Base-by-base conservation (phyloP, 2,113 vertebrate genomes). In the Rhodinocichla rosea region DNA sequence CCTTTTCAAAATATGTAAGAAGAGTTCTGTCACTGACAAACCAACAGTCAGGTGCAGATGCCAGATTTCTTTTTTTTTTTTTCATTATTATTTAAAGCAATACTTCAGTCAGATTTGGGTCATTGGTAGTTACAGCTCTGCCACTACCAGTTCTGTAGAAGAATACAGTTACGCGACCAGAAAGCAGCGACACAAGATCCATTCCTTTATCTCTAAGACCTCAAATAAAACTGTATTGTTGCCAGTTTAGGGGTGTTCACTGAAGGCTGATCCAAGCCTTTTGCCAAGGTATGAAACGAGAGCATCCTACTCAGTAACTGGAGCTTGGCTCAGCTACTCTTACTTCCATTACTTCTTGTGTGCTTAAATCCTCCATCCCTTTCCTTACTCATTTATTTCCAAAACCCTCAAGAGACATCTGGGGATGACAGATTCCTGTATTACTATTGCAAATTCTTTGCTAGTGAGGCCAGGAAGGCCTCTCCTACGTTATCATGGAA, bases 401-500 rank as follows among this genome's bases (percentile, higher is more conserved):
- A 86, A 56, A 83, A 67, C 49, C 49, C 76, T 42, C 1, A 8
- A 52, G 64, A 95, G 52, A 74, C 52, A 86, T 57, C 6, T 9
- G 11, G 4, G 44, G 26, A 93, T 88, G 92, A 82, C 32, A 84
- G 79, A 92, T 91, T 83, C 53, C 77, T 56, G 15, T 62, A 79
- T 30, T 86, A 62, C 63, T 94, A 77, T 89, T 85, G 49, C 83
- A 96, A 95, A 96, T 94, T 94, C 85, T 92, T 95, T 2, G 3
- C 28, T 65, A 55, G 35, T 75, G 70, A 95, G 57, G 76, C 74
- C 87, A 95, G 44, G 79, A 94, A 96, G 87, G 71, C 90, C 67
- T 94, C 81, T 83, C 69, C 57, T 80, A 53, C 64, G 87, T 88
- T 96, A 95, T 90, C 90, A 97, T 71, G 71, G 95, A 96, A 84